Evolutionary conservation across 35 echinoderm and acorn worm genomes (phyloP), one percentile per base, ranked within the genome.

Genomic region (Lytechinus pictus): DNA sequence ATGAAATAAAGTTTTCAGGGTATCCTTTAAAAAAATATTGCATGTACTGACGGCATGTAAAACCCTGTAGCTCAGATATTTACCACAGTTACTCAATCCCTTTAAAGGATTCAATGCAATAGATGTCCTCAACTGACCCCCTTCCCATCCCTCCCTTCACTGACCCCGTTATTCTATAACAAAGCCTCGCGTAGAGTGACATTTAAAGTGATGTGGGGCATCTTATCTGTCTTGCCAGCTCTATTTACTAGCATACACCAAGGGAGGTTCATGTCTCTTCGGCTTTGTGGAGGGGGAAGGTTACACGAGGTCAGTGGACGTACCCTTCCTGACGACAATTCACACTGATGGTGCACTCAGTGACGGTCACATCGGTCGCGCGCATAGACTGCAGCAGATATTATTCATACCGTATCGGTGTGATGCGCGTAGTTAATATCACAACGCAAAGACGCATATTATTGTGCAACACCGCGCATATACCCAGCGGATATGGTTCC

Each of bases 181-280:
- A 79, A 79, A 79, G 66, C 19, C 66, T 79, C 66, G n/a, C n/a
- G 66, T 7, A 54, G 88, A 90, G 88, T 90, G 88, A 90, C 88
- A 90, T 90, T 90, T 90, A 90, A 90, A 79, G 66, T 79, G 66
- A 79, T 79, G 88, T 12, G 88, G 86, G 88, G 29, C 88, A 90
- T 90, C 88, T 90, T 90, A 90, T 90, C 88, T 90, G 88, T 90
- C 88, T 44, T 90, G 88, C 88, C 88, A 90, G 88, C 88, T 90
- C 29, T 90, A 90, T 90, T 90, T 90, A 90, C 52, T 27, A 90
- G 33, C 88, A 90, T 7, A 90, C 88, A 90, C 88, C 28, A 54
- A 52, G 88, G 88, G 88, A 90, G 88, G 14, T 6, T 90, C 10
- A 54, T 21, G 88, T 52, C 88, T 44, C 52, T 16, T 14, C 88